Base-by-base conservation (phyloP, 2,888 invertebrate species). In the Ptycholaimellus sp. region DNA sequence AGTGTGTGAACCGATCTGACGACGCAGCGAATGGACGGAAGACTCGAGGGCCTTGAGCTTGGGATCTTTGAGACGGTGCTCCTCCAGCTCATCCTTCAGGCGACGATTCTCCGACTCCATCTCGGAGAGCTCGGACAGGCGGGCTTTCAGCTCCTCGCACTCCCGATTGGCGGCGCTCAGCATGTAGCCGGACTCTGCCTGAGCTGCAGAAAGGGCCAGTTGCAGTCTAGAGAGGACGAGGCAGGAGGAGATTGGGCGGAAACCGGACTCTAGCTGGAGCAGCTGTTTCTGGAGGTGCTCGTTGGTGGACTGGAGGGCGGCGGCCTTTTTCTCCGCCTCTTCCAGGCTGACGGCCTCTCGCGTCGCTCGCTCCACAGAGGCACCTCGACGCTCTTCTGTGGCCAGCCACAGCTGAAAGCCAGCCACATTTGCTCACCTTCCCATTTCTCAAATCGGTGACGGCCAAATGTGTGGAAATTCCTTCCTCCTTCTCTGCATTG, bases 1-100 rank as follows among this genome's bases (percentile, higher is more conserved):
- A n/a, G n/a, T n/a, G n/a, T n/a, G n/a, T n/a, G n/a, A n/a, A 61
- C 62, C 62, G 61, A 90, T 68, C 59, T 82, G 76, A 57, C 83
- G 85, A 60, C 85, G 85, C 58, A 82, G 85, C 0, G 77, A 76
- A 22, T 76, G 75, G 38, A 87, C 71, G 13, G 78, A 73, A 1
- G 74, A 69, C 61, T 90, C 87, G 47, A 79, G 72, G 34, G 77
- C 73, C 68, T 30, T 76, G 36, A 62, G 76, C 62, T 82, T 81
- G 41, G 82, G 82, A 16, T 79, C 80, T 0, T 79, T 77, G 59
- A 87, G 82, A 1, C 78, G 68, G 3, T 87, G 59, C 13, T 83
- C 76, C 60, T 93, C 90, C 9, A 90, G 68, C 63, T 93, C 90
- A 59, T 90, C 90, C 59, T 61, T 60, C 40, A 62, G 45, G 76